A percentile compares a stretch with the other conserved stretches of the same genome.
phyloP scores from a whole-genome alignment of 2,888 invertebrate species.

The Dromius quadrimaculatus region DNA sequence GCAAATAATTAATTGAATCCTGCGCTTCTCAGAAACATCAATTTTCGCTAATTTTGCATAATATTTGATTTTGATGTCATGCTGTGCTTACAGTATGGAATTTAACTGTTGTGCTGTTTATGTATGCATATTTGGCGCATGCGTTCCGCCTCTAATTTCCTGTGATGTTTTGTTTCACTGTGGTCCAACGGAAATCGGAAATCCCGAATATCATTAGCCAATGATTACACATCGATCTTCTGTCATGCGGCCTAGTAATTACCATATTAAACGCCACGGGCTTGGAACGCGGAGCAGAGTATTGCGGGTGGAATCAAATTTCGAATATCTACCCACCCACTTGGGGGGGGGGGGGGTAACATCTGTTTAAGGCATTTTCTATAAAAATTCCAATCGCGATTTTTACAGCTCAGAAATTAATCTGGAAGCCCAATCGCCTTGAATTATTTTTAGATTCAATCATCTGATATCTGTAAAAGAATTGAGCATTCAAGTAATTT shows the following conservation, averaged over 20 bases:
- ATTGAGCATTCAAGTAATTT: no score
- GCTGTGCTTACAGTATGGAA: neutral
- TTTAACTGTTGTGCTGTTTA: slow-evolving; percentile 3
- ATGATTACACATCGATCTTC: slow-evolving; percentile 53
- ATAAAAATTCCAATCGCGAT: slow-evolving; percentile 37
- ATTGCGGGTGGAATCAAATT: slow-evolving; percentile 46
- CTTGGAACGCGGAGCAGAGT: neutral
- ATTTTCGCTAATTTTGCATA: slow-evolving; percentile 33
- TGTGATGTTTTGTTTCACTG: slow-evolving; percentile 52
- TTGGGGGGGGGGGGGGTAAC: slow-evolving; percentile 19
- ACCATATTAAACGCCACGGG: slow-evolving; percentile 48
- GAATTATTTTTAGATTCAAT: no score
- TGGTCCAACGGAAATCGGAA: slow-evolving; percentile 52
- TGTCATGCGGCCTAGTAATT: slow-evolving; percentile 51
- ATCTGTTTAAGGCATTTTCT: slow-evolving; percentile 40
- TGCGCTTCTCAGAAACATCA: slow-evolving; percentile 41
- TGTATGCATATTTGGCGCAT: slow-evolving; percentile 15
- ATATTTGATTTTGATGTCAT: slow-evolving; percentile 10
- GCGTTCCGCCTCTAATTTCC: slow-evolving; percentile 46
- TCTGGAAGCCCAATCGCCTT: no score
- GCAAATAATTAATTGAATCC: slow-evolving; percentile 39
- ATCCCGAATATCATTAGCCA: slow-evolving; percentile 52
- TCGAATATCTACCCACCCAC: slow-evolving; percentile 41
- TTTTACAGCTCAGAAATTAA: neutral
- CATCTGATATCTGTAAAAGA: no score